A percentile compares a stretch with the other conserved stretches of the same genome.
Evolutionary conservation across 2,797 vertebrate genomes (phyloP).

Genomic region (Labroides dimidiatus): DNA sequence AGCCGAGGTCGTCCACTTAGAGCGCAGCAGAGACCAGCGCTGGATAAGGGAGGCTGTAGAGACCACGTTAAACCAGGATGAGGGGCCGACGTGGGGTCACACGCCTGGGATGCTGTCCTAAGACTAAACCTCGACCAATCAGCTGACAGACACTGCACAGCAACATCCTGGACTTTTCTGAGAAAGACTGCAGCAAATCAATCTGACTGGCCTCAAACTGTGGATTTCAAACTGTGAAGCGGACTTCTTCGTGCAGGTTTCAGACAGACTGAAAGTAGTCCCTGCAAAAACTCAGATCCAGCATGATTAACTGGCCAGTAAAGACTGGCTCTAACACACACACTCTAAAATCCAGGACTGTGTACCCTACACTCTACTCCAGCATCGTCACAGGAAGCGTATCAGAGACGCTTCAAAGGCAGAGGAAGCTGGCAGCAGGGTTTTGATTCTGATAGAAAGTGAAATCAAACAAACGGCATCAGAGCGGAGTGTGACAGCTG

Average conservation of each 20-base stretch:
- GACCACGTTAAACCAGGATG: too few relatives aligned
- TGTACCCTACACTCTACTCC: constrained; percentile 4
- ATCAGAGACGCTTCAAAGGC: constrained; percentile 21
- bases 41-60: too few relatives aligned
- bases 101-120: too few relatives aligned
- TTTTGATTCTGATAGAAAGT: constrained; percentile 33
- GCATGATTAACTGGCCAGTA: background rate
- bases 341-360: background rate
- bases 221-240: background rate
- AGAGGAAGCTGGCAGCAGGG: constrained; percentile 3
- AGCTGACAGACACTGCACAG: too few relatives aligned
- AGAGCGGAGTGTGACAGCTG: constrained; percentile 38
- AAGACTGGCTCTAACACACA: background rate
- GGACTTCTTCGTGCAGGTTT: background rate
- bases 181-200: too few relatives aligned
- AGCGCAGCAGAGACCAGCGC: too few relatives aligned
- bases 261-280: background rate
- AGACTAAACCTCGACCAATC: too few relatives aligned
- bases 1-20: too few relatives aligned
- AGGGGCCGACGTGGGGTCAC: too few relatives aligned
- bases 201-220: background rate
- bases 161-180: too few relatives aligned
- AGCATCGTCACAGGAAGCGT: constrained; percentile 21
- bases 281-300: background rate
- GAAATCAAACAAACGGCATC: constrained; percentile 34